Base-by-base conservation (phyloP, 2,888 invertebrate species). In the Apotomis turbidana region DNA sequence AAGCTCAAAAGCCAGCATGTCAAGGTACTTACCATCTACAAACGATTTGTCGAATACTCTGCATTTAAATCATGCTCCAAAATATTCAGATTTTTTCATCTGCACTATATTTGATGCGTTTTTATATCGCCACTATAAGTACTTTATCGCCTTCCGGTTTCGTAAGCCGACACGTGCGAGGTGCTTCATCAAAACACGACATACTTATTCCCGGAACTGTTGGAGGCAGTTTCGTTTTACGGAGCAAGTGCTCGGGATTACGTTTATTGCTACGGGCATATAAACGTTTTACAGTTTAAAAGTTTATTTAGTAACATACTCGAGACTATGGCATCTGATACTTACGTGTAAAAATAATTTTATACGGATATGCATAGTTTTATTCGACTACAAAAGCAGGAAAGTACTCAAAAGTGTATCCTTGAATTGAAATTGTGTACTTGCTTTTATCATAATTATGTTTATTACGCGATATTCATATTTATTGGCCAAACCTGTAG, bases 121-220 rank as follows among this genome's bases (percentile, higher is more conserved):
- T 77, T 81, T 81, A 84, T 79, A 83, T 80, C 80, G 81, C 83
- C 82, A 83, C 83, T 78, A 81, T 81, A 27, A 27, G 27, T 27
- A 81, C 83, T 86, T 86, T 85, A 86, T 80, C 80, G 78, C 77
- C 85, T 85, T 87, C 89, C 87, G 87, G 81, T 86, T 83, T 84
- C 85, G 82, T 85, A 85, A 87, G 76, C 69, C 70, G 76, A 76
- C 78, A 75, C 81, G 80, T 77, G 80, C 79, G 72, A 77, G 75
- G 76, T 76, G 75, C 76, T 77, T 36, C 67, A 62, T 71, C 67
- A 71, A 67, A 68, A 46, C 70, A 63, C 44, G 59, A 59, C 54
- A 46, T 44, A 58, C 49, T 61, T 68, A 71, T 62, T 68, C 57
- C 55, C 61, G 71, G 60, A 68, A 68, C 61, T 55, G 44, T 15